These are phyloP conservation scores for Campoplex capitator DNA, from an alignment of 2,888 invertebrate species.

Conservation along the genomic window DNA sequence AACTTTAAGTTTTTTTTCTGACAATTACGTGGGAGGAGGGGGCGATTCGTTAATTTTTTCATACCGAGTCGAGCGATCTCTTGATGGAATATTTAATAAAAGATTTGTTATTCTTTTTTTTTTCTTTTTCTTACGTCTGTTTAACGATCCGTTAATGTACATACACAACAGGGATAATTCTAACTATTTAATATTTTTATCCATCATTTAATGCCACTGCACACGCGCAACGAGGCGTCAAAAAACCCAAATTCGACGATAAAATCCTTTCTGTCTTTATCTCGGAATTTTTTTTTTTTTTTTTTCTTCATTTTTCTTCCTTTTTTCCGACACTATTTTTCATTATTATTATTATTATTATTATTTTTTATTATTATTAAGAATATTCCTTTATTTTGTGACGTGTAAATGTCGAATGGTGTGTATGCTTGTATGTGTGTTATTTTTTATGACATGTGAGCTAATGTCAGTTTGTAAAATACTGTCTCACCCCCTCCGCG, in stretches of 20 bases:
- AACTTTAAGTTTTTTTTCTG: constrained; percentile 29
- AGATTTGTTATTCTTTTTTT: constrained; percentile 38
- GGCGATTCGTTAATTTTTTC: constrained; percentile 6
- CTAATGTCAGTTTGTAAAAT: constrained; percentile 81
- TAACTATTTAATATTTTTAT: constrained; percentile 69
- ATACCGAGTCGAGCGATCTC: constrained; percentile 73
- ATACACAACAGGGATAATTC: constrained; percentile 75
- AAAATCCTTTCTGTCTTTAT: constrained; percentile 72
- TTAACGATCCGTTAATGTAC: constrained; percentile 75
- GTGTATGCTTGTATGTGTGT: not conserved
- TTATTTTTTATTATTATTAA: constrained; percentile 18
- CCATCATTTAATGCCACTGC: constrained; percentile 80
- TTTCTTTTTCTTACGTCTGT: constrained; percentile 26
- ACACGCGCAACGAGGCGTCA: constrained; percentile 79
- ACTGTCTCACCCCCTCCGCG: constrained; percentile 75
- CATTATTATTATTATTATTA: constrained; percentile 32
- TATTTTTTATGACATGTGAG: constrained; percentile 28
- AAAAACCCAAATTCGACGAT: constrained; percentile 79
- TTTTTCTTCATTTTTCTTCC: constrained; percentile 55
- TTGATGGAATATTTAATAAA: constrained; percentile 68
- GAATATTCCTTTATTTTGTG: constrained; percentile 26
- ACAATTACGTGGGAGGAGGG: constrained; percentile 3
- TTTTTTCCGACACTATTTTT: constrained; percentile 44
- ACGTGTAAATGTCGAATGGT: constrained; percentile 24
- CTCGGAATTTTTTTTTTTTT: not conserved